phyloP scores from a whole-genome alignment of 1,140 invertebrate species.

The Drepana arcuata region DNA sequence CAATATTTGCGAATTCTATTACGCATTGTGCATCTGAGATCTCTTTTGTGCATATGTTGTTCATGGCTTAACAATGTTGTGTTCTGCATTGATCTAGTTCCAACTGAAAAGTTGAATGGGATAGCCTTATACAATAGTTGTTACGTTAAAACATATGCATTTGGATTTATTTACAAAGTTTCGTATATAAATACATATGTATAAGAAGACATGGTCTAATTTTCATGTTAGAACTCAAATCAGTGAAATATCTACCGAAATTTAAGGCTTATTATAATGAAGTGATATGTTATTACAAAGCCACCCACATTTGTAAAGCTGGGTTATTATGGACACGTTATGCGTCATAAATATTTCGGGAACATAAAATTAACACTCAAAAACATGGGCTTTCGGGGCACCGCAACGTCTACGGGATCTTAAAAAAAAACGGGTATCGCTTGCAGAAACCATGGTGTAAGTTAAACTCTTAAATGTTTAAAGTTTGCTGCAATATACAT shows the following conservation, averaged over 20 bases:
- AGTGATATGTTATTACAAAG: slow-evolving; percentile 60
- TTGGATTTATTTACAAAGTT: no score
- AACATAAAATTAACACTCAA: slow-evolving; percentile 71
- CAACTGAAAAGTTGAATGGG: slow-evolving; percentile 11
- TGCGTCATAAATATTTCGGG: slow-evolving; percentile 70
- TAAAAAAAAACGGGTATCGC: slow-evolving; percentile 61
- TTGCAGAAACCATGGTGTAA: slow-evolving; percentile 32
- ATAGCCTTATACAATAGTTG: no score
- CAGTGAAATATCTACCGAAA: slow-evolving; percentile 9
- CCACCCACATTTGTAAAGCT: slow-evolving; percentile 67
- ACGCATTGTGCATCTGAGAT: slow-evolving; percentile 52
- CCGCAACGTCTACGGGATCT: slow-evolving; percentile 58
- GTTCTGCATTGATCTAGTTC: slow-evolving; percentile 44
- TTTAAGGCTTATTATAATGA: slow-evolving; percentile 36
- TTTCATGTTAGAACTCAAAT: no score
- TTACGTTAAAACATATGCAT: no score
- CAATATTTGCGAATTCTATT: slow-evolving; percentile 68
- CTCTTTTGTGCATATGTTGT: slow-evolving; percentile 34
- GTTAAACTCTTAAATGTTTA: no score
- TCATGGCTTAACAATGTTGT: slow-evolving; percentile 48
- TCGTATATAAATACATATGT: no score
- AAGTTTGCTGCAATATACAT: no score
- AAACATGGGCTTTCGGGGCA: slow-evolving; percentile 65
- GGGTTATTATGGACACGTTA: slow-evolving; percentile 62
- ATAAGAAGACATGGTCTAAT: no score